Evolutionary conservation across 2,113 vertebrate genomes (phyloP), one percentile per base, ranked within the genome.

Genomic region (Lampris megalopsis): DNA sequence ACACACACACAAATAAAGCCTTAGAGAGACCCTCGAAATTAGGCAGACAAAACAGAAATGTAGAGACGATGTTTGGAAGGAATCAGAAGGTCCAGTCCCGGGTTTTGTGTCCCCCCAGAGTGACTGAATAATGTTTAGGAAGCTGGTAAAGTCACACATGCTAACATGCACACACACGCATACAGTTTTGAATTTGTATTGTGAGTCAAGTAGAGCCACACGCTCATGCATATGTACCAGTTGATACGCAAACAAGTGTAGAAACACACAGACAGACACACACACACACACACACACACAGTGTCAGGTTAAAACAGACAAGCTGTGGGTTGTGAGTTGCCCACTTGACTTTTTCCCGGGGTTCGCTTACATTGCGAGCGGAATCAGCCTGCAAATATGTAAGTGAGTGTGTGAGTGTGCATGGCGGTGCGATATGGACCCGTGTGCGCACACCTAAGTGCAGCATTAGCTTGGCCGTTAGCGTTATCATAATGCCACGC

Each of bases 401-500:
- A 68, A 62, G 81, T 63, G 37, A 4, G n/a, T 49, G 62, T 48
- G 62, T 11, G 24, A 38, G 37, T 37, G 40, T 37, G 47, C 6
- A 41, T 58, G 56, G 36, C 36, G 3, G 36, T 45, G 56, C 9
- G 40, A 24, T 37, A 11, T 40, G 38, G 38, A 5, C 9, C 9
- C 13, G 41, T 24, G 11, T 5, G 11, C 75, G 58, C 38, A 9
- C 59, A 61, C 37, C 75, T 88, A 91, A 90, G 88, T 90, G 87
- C 86, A 84, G 82, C 87, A 88, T 91, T 89, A 88, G 75, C 79
- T 83, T 85, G 57, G 37, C 47, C 45, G 58, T 90, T 85, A 84
- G 88, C 89, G 91, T 93, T 92, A 92, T 93, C 91, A 84, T 92
- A 93, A 93, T 94, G 93, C 91, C 93, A 93, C 67, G 79, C 83